These are phyloP conservation scores for Monomorium pharaonis DNA, from an alignment of 1,140 invertebrate genomes.

Conservation along the genomic window DNA sequence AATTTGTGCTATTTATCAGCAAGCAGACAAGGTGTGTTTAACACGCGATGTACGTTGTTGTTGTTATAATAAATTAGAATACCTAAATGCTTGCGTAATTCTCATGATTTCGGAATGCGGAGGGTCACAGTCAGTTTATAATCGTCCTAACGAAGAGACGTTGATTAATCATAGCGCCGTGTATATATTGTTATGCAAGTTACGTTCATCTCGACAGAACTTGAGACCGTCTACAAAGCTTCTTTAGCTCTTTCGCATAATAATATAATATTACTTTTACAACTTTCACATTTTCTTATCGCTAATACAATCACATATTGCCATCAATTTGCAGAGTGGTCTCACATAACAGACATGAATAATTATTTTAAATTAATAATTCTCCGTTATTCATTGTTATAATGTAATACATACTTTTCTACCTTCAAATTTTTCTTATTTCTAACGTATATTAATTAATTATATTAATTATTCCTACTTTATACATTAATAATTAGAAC, in stretches of 20 bases:
- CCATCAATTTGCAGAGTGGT: background rate
- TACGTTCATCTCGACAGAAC: slow-evolving; percentile 43
- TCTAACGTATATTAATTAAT: background rate
- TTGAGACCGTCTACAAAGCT: slow-evolving; percentile 17
- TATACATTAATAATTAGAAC: background rate
- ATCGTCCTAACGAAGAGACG: slow-evolving; percentile 64
- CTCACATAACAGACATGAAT: background rate
- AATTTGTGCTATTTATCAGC: slow-evolving; percentile 3
- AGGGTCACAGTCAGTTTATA: slow-evolving; percentile 45
- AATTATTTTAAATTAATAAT: slow-evolving; percentile 30
- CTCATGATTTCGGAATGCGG: slow-evolving; percentile 49
- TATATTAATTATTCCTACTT: slow-evolving; percentile 2
- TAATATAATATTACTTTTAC: background rate
- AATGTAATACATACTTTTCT: background rate
- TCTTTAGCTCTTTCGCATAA: slow-evolving; percentile 1
- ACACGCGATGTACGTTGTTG: background rate
- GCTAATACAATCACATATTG: background rate
- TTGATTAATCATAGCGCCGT: slow-evolving; percentile 59
- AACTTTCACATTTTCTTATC: background rate
- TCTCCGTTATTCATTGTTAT: background rate
- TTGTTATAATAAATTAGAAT: slow-evolving; percentile 30
- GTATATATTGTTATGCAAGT: slow-evolving; percentile 53
- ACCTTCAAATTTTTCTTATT: background rate
- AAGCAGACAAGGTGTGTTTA: slow-evolving; percentile 1
- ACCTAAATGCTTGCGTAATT: slow-evolving; percentile 39